Percentiles rank a stretch among this genome's conserved stretches.
phyloP scores from a whole-genome alignment of 2,888 invertebrate genomes.

The Drosophila rubida region DNA sequence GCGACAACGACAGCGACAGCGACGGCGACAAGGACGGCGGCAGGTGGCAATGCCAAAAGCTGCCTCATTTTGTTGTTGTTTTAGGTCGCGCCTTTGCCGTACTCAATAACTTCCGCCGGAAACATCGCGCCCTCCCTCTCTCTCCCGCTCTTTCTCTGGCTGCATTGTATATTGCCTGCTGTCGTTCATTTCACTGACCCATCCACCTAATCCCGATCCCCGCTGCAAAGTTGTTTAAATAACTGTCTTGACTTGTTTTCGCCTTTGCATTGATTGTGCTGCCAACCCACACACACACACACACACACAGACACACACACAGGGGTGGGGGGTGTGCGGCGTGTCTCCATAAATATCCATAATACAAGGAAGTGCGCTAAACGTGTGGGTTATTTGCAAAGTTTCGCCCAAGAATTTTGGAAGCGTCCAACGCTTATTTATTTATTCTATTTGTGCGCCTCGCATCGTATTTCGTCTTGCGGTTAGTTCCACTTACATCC shows the following conservation, averaged over 20 bases:
- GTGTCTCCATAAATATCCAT: constrained; percentile 32
- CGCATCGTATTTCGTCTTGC: constrained; percentile 25
- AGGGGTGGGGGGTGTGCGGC: neutral
- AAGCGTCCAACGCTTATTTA: constrained; percentile 14
- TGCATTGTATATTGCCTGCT: constrained; percentile 23
- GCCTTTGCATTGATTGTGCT: constrained; percentile 61
- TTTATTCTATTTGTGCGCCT: constrained; percentile 24
- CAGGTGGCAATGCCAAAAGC: constrained; percentile 43
- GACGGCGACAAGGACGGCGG: constrained; percentile 4
- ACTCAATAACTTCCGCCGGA: constrained; percentile 80
- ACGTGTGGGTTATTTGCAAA: constrained; percentile 26
- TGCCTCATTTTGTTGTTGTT: constrained; percentile 46
- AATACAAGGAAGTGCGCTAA: constrained; percentile 7
- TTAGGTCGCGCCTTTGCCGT: constrained; percentile 64
- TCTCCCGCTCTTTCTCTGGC: neutral
- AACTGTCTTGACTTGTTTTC: constrained; percentile 71
- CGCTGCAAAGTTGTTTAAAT: constrained; percentile 64
- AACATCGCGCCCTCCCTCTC: constrained; percentile 13
- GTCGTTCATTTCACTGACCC: constrained; percentile 55
- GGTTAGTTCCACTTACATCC: constrained; percentile 27
- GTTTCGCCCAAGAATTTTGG: constrained; percentile 13
- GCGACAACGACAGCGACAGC: constrained; percentile 2
- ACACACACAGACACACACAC: neutral
- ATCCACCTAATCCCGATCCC: neutral
- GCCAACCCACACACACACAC: constrained; percentile 5